Evolutionary conservation across 2,888 invertebrate species (phyloP), one percentile per base, ranked within the genome.

Genomic region (Troides helena): DNA sequence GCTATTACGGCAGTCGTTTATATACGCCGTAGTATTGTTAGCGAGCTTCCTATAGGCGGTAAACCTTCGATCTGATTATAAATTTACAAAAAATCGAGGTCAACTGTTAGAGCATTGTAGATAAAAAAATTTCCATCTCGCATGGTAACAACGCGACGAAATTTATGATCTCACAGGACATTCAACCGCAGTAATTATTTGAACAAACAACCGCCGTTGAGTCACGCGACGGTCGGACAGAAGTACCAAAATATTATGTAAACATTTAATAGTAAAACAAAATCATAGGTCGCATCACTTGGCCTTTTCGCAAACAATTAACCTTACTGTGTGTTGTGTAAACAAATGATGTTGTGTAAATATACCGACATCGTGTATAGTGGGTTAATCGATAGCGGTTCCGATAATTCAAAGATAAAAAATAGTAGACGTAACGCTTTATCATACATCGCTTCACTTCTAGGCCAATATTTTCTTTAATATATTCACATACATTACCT

Each of bases 201-300:
- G 30, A 21, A 36, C 50, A 60, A 58, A 66, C 66, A 50, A 21
- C 30, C 30, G 61, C 36, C 18, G 53, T 18, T 67, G 67, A 53
- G 21, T 53, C 67, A 67, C 17, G 17, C 18, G 25, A 39, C 1
- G 12, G 18, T 65, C 60, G 23, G 23, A 36, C 14, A 66, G 23
- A n/a, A 66, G 30, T 66, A 36, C 36, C 67, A 67, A 67, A 61
- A 53, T 61, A 67, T 67, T 67, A 39, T 67, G 67, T 67, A 67
- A 67, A 67, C 67, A 67, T 53, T 61, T 67, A 53, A 61, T 53
- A 50, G 18, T 67, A 61, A 67, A 61, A 61, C 53, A 64, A 21
- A 67, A 62, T 62, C 57, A 8, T 43, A 46, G 66, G 61, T 67
- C 62, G 56, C 43, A 62, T 67, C 43, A 17, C 8, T 25, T 63